phyloP scores from a whole-genome alignment of 1,140 invertebrate species.

The Drosophila eugracilis region DNA sequence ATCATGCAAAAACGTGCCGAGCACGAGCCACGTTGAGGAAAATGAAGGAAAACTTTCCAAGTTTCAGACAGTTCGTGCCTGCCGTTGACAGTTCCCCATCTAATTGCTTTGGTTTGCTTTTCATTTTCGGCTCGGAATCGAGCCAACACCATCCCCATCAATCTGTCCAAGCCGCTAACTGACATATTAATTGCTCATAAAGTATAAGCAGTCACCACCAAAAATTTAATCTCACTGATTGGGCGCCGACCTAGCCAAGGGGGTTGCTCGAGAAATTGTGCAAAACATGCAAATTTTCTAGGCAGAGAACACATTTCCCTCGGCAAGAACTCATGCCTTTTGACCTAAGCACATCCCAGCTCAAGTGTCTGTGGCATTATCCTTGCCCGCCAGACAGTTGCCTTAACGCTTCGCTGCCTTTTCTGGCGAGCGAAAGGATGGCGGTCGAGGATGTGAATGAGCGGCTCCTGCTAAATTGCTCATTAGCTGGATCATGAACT shows the following conservation, averaged over 20 bases:
- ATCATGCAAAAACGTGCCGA: constrained; percentile 78
- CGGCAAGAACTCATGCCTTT: constrained; percentile 15
- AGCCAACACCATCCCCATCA: constrained; percentile 60
- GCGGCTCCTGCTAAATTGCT: constrained; percentile 55
- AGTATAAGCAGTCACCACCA: constrained; percentile 55
- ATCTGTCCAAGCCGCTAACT: constrained; percentile 46
- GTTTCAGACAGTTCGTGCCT: constrained; percentile 43
- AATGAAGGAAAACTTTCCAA: constrained; percentile 49
- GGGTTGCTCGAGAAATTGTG: constrained; percentile 34
- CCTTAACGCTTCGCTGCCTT: constrained; percentile 53
- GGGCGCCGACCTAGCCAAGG: no score
- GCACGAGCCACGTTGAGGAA: constrained; percentile 60
- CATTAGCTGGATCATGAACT: constrained; percentile 41
- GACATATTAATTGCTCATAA: constrained; percentile 68
- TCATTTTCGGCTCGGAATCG: constrained; percentile 7
- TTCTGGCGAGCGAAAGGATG: constrained; percentile 16
- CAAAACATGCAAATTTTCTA: constrained; percentile 44
- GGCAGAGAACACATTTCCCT: constrained; percentile 14
- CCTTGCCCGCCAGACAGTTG: constrained; percentile 36
- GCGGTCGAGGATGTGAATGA: constrained; percentile 7
- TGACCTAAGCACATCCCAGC: constrained; percentile 31
- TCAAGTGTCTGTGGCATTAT: constrained; percentile 55
- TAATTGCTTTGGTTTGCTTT: constrained; percentile 43
- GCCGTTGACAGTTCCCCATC: constrained; percentile 60
- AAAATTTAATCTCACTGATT: constrained; percentile 31